phyloP scores from a whole-genome alignment of 2,888 invertebrate species.

The Drosophila phalerata region DNA sequence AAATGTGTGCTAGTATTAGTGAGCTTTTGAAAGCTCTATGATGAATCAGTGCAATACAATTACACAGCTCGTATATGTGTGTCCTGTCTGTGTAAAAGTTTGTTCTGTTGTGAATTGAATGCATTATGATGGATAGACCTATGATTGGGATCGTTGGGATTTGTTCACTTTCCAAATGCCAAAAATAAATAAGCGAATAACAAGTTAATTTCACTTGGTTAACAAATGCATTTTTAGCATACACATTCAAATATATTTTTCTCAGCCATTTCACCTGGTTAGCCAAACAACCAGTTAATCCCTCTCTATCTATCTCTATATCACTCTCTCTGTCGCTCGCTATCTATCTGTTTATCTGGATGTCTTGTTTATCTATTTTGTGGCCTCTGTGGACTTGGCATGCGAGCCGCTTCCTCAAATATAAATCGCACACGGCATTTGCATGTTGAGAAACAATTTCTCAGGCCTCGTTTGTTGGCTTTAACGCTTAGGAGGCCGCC shows the following conservation, averaged over 20 bases:
- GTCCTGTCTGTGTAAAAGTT: constrained; percentile 30
- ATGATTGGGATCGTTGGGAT: constrained; percentile 45
- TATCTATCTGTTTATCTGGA: constrained; percentile 49
- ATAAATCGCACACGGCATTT: constrained; percentile 80
- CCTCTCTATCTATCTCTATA: constrained; percentile 21
- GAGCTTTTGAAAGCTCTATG: constrained; percentile 2
- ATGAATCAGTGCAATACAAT: neutral
- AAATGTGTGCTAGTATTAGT: neutral
- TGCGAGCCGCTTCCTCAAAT: constrained; percentile 81
- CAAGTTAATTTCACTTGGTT: constrained; percentile 72
- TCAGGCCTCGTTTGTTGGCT: constrained; percentile 60
- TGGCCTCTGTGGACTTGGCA: constrained; percentile 51
- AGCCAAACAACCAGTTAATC: constrained; percentile 38
- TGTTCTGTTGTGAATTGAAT: constrained; percentile 24
- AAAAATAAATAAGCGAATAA: constrained; percentile 56
- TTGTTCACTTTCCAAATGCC: constrained; percentile 70
- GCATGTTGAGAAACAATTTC: constrained; percentile 81
- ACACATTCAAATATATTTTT: constrained; percentile 58
- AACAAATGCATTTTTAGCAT: constrained; percentile 65
- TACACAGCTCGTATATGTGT: neutral
- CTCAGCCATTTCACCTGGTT: constrained; percentile 68
- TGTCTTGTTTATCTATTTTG: constrained; percentile 50
- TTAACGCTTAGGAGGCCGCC: constrained; percentile 65
- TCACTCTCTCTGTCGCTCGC: constrained; percentile 11
- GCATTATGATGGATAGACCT: constrained; percentile 12